Base-by-base conservation (phyloP, 2,888 invertebrate species). In the Corythucha ciliata region DNA sequence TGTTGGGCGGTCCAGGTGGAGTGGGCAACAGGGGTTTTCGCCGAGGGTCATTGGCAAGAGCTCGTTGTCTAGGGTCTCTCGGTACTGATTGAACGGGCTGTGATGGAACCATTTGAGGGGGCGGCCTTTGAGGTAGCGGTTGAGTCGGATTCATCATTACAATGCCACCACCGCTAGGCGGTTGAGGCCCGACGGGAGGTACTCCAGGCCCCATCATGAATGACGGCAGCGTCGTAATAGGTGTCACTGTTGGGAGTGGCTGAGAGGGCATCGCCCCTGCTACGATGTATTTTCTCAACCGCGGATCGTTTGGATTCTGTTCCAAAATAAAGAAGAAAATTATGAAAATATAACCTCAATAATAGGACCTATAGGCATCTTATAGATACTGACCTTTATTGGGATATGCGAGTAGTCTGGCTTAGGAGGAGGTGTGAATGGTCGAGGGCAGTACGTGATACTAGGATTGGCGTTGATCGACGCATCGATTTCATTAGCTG, bases 401-500 rank as follows among this genome's bases (percentile, higher is more conserved):
- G 50, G 52, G 18, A 59, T 29, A 32, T 53, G 46, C 20, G 59
- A 54, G 33, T 60, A 62, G 37, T 62, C 62, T 2, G 60, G 52
- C 37, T 57, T 54, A 29, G 60, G 55, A 0, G 54, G 50, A 4
- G 48, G 40, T 10, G 48, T 41, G 2, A 58, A 40, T 37, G 59
- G 60, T n/a, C 44, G 39, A 22, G 62, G 52, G 65, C 78, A 79
- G 72, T 82, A 90, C 0, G 70, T 61, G 46, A 89, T 79, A 0
- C 83, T 82, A 0, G 79, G 77, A 66, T 89, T 88, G 34, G 83
- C 81, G 46, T 79, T 79, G 37, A 85, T 75, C 29, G 85, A 84
- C 7, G 83, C 89, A 64, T 88, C 85, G 55, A 90, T 88, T 72
- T 90, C 90, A 0, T 81, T 83, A 22, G 88, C 88, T 0, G 89